Percentiles rank a stretch among this genome's conserved stretches.
phyloP scores from a whole-genome alignment of 2,888 invertebrate species.

The Drosophila anomelani region DNA sequence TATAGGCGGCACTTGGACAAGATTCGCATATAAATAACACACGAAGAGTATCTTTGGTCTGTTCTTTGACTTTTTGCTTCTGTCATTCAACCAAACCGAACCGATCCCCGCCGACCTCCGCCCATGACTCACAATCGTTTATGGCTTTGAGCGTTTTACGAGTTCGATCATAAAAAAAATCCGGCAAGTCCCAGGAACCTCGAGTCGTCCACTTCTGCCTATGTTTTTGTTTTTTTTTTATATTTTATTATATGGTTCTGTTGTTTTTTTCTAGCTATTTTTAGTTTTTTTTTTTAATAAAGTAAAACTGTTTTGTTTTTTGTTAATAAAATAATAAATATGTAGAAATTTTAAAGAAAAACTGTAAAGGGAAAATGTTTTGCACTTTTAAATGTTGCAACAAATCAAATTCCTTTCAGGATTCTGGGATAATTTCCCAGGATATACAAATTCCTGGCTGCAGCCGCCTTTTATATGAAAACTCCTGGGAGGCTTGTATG shows the following conservation, averaged over 20 bases:
- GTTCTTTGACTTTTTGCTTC: conserved; percentile 20
- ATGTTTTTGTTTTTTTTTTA: conserved; percentile 1
- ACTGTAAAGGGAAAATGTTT: not conserved
- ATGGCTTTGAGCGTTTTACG: conserved; percentile 66
- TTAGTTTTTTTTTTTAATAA: not conserved
- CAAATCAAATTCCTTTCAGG: too few relatives aligned
- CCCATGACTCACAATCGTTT: conserved; percentile 49
- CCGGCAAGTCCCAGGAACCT: conserved; percentile 12
- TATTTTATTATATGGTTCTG: conserved; percentile 4
- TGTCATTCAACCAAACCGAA: conserved; percentile 36
- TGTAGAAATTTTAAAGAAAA: not conserved
- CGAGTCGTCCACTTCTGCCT: conserved; percentile 23
- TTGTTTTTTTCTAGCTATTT: conserved; percentile 44
- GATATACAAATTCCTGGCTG: too few relatives aligned
- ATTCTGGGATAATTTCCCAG: too few relatives aligned
- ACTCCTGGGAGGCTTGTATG: too few relatives aligned
- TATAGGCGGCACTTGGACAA: conserved; percentile 70
- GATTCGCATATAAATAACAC: conserved; percentile 47
- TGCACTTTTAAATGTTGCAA: too few relatives aligned
- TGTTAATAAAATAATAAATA: too few relatives aligned
- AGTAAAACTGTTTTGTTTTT: too few relatives aligned
- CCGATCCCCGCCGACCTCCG: conserved; percentile 6
- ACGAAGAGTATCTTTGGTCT: conserved; percentile 15
- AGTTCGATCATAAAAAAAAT: conserved; percentile 58
- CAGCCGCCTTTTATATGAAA: too few relatives aligned